Percentiles rank a stretch among this genome's conserved stretches.
Conservation (phyloP, 2,888 invertebrate genomes). For the Phymatocera aterrima region DNA sequence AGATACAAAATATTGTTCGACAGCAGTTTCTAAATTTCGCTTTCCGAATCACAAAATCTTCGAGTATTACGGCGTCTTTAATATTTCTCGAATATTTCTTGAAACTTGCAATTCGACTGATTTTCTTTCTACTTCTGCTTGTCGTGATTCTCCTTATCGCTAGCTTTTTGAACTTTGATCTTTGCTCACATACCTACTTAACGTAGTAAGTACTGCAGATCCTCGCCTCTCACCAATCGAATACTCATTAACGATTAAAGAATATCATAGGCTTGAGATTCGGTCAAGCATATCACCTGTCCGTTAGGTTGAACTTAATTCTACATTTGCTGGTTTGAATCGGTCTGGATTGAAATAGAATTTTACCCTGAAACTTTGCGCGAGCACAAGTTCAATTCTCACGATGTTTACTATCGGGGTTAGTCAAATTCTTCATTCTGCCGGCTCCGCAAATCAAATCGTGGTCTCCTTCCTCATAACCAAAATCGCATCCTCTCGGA, state of each 20-base stretch:
- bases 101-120: too few relatives aligned
- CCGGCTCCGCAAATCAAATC: too few relatives aligned
- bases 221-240: neutral
- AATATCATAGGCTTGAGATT: neutral
- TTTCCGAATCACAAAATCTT: too few relatives aligned
- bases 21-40: too few relatives aligned
- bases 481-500: too few relatives aligned
- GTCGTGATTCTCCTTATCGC: constrained; percentile 6
- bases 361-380: too few relatives aligned
- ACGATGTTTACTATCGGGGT: neutral
- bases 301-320: neutral
- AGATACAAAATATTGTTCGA: neutral
- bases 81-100: too few relatives aligned
- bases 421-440: neutral
- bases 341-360: neutral
- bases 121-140: neutral
- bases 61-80: too few relatives aligned
- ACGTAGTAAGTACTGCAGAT: neutral
- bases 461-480: too few relatives aligned
- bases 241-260: neutral
- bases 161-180: constrained; percentile 20
- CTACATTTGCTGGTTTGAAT: neutral
- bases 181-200: neutral
- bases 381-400: too few relatives aligned
- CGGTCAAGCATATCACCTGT: neutral